A percentile compares a stretch with the other conserved stretches of the same genome.
Conservation (phyloP, 2,888 invertebrate species). For the Drosophila nr. perissopoda region DNA sequence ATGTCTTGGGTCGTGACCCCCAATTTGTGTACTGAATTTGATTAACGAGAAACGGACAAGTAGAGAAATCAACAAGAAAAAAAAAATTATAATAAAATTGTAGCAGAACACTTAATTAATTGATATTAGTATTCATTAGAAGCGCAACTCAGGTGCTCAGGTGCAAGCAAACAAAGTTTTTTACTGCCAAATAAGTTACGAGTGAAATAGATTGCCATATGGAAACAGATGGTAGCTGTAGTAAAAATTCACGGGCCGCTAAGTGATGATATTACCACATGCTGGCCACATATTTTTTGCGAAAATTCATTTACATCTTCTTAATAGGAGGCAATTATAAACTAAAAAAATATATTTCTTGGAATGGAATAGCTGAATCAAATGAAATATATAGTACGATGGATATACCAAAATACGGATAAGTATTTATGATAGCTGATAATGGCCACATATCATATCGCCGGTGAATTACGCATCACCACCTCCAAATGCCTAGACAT, state of each 20-base stretch:
- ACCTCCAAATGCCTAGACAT: neutral
- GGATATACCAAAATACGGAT: neutral
- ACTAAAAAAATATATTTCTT: neutral
- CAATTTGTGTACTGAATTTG: slow-evolving; percentile 1
- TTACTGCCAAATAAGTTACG: neutral
- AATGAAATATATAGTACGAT: neutral
- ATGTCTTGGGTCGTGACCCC: neutral
- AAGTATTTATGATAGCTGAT: neutral
- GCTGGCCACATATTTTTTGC: slow-evolving; percentile 4
- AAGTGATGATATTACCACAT: slow-evolving; percentile 36
- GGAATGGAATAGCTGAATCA: neutral
- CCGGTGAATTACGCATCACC: neutral
- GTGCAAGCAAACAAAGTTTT: slow-evolving; percentile 36
- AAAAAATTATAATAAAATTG: neutral
- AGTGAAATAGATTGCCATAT: slow-evolving; percentile 6
- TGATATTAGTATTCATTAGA: slow-evolving; percentile 55
- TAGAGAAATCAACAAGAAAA: no score
- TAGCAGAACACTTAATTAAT: slow-evolving; percentile 38
- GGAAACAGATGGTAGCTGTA: slow-evolving; percentile 21
- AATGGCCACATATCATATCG: slow-evolving; percentile 10
- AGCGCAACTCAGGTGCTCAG: slow-evolving; percentile 40
- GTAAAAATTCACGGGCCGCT: slow-evolving; percentile 40
- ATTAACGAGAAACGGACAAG: slow-evolving; percentile 14
- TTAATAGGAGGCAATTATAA: neutral
- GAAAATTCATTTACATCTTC: neutral